Evolutionary conservation across 2,113 vertebrate genomes (phyloP), one percentile per base, ranked within the genome.

Genomic region (Takifugu flavidus): DNA sequence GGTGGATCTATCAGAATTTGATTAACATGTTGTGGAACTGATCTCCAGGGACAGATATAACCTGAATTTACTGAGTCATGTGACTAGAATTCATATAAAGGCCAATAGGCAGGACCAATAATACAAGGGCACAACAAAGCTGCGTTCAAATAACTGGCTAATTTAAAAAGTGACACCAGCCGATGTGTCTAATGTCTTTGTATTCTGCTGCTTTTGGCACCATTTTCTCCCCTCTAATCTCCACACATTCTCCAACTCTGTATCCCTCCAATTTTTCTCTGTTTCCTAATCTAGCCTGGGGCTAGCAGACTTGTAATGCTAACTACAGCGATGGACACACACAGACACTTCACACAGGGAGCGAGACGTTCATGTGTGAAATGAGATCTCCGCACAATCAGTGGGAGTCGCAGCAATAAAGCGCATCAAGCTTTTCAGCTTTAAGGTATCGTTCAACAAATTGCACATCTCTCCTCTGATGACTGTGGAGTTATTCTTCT

Each of bases 321-420:
- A 87, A 90, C 72, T 83, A 83, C 66, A 66, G 62, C 67, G 59
- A 53, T 74, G 46, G 58, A 69, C 58, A 69, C 72, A 51, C 58
- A 75, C 67, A 59, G 50, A 56, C 65, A 56, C 58, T 84, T 69
- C 67, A 79, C 49, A 76, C 70, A 74, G 52, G 28, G 52, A 53
- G 20, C 2, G 71, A 74, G 53, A 87, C 77, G 29, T 72, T 89
- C 82, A 88, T 83, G 86, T 89, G 88, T 90, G 87, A 90, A 91
- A 89, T 89, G 74, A 90, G 72, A 88, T 87, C 79, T 70, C 42
- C 54, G 53, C 61, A 79, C 75, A 75, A 85, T 82, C 85, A 85
- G 80, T 85, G 84, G 84, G 88, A 86, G 85, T 77, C 26, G 8
- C 31, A 39, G 75, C 75, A 65, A 84, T 85, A 85, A 85, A 89